Percentiles rank a stretch among this genome's conserved stretches.
Evolutionary conservation across 64 coral and sea anemone species (phyloP).

Genomic region (Porites lutea): DNA sequence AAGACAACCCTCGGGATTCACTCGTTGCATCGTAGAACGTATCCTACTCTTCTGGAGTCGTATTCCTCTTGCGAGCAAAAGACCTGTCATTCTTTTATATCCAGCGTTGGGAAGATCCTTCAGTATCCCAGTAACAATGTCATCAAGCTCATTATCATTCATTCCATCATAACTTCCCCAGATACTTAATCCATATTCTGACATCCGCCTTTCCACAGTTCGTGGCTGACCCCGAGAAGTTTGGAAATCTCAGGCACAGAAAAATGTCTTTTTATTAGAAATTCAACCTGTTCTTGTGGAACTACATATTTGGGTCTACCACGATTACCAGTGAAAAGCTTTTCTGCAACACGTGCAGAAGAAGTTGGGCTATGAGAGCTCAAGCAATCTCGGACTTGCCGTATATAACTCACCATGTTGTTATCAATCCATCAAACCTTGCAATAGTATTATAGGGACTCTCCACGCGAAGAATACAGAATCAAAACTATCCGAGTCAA

Average conservation of each 20-base stretch:
- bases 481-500: background rate
- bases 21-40: no score
- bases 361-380: constrained; percentile 19
- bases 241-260: constrained; percentile 30
- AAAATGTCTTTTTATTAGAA: constrained; percentile 15
- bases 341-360: constrained; percentile 1
- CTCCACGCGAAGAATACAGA: constrained; percentile 27
- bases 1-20: no score
- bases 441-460: constrained; percentile 44
- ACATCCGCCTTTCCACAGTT: no score
- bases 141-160: no score
- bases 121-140: no score
- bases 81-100: no score
- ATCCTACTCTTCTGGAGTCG: no score
- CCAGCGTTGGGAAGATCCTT: no score
- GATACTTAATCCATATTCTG: no score
- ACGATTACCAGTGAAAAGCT: constrained; percentile 24
- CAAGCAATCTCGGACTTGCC: constrained; percentile 12
- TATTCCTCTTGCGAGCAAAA: no score
- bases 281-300: constrained; percentile 17
- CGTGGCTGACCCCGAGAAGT: background rate
- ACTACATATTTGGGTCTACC: constrained; percentile 41
- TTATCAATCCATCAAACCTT: constrained; percentile 35
- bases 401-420: background rate
- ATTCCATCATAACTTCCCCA: no score